Evolutionary conservation across 2,888 invertebrate species (phyloP).

Genomic region (Luperina nickerlii): DNA sequence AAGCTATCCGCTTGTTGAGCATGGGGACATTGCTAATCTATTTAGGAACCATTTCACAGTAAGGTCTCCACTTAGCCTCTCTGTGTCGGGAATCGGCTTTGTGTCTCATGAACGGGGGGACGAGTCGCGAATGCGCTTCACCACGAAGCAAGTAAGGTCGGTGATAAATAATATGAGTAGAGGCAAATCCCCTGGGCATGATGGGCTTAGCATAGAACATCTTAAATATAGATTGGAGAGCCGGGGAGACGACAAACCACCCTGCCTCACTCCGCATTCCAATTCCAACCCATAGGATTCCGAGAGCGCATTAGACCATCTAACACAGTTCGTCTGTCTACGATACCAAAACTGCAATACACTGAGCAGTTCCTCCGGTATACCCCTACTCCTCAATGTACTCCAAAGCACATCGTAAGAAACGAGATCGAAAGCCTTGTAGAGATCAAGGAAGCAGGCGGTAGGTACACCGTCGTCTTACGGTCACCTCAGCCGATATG

Average conservation of each 20-base stretch:
- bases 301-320: not conserved
- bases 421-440: not conserved
- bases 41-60: too few species aligned
- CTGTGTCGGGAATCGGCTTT: too few species aligned
- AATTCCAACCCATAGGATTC: not conserved
- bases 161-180: too few species aligned
- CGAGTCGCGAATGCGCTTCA: too few species aligned
- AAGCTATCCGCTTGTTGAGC: not conserved
- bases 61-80: too few species aligned
- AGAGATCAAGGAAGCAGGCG: constrained; percentile 8
- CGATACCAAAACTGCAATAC: not conserved
- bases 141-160: too few species aligned
- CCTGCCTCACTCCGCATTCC: not conserved
- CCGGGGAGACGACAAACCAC: too few species aligned
- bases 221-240: too few species aligned
- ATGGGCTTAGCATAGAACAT: too few species aligned
- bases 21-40: too few species aligned
- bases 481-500: not conserved
- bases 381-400: not conserved
- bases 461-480: not conserved
- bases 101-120: too few species aligned
- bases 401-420: not conserved
- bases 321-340: not conserved
- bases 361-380: not conserved
- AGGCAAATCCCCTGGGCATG: too few species aligned